Base-by-base conservation (phyloP, 2,113 vertebrate genomes). In the Megaceryle maxima region DNA sequence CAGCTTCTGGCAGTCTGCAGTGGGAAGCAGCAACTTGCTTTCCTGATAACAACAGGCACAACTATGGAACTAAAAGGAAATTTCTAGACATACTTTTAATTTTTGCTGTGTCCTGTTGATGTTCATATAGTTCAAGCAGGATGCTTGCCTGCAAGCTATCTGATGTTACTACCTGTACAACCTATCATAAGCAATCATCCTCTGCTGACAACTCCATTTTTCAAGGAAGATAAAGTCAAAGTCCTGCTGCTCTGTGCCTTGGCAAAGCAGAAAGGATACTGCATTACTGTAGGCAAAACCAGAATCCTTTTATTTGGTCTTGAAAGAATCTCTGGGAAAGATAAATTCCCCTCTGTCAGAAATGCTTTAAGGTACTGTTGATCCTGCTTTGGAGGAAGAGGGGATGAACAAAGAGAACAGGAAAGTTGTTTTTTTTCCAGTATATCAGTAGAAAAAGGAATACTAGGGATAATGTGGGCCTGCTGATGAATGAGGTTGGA, bases 181-280 rank as follows among this genome's bases (percentile, higher is more conserved):
- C 87, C 83, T 75, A 91, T 95, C 88, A 91, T 83, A 94, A 96
- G 87, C 84, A 93, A 92, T 97, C 91, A 94, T 63, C 81, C 62
- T 88, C 55, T 91, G 67, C 77, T 95, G 95, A 94, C 94, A 95
- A 14, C 62, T 88, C 69, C n/a, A 57, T 92, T 92, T 94, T 92
- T 95, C 94, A 83, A 85, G 67, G 43, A 82, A 91, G 91, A 94
- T 87, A 85, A 94, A 92, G 92, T 88, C 90, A 75, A 91, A 90
- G 33, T 66, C 53, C 60, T 81, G 88, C 56, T 28, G 22, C 48
- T 84, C 5, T 69, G 53, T 70, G 88, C 39, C 41, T 93, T 69
- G 66, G 66, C 44, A 92, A 78, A 89, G n/a, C 31, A 87, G 79
- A 95, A 93, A 51, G 50, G 51, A 25, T 87, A 21, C 46, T 72